Evolutionary conservation across 1,140 invertebrate species (phyloP).

Genomic region (Oryctes rhinoceros): DNA sequence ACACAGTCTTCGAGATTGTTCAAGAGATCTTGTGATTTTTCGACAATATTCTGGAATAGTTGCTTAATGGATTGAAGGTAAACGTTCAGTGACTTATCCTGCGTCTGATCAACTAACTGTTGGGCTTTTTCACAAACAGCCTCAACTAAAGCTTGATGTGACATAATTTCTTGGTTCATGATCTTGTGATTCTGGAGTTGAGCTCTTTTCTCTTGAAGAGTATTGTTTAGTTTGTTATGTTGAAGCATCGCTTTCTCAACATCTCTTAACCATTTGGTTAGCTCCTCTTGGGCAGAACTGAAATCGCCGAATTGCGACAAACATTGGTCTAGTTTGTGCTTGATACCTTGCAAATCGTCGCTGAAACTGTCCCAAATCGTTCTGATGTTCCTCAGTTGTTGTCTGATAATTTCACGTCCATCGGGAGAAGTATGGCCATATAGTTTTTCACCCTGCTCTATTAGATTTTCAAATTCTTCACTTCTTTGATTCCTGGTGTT

Average conservation of each 20-base stretch:
- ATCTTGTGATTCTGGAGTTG: slow-evolving; percentile 94
- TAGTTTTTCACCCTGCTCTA: slow-evolving; percentile 90
- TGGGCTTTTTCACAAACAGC: slow-evolving; percentile 92
- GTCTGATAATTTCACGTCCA: slow-evolving; percentile 88
- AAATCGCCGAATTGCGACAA: slow-evolving; percentile 90
- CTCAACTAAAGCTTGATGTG: slow-evolving; percentile 88
- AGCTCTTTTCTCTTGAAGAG: slow-evolving; percentile 92
- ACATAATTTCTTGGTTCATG: slow-evolving; percentile 94
- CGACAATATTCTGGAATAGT: slow-evolving; percentile 87
- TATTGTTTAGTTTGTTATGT: slow-evolving; percentile 89
- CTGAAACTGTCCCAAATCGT: slow-evolving; percentile 87
- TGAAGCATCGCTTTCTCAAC: slow-evolving; percentile 91
- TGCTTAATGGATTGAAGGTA: slow-evolving; percentile 90
- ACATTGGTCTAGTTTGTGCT: slow-evolving; percentile 87
- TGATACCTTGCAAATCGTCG: slow-evolving; percentile 80
- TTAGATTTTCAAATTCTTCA: slow-evolving; percentile 83
- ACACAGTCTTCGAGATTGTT: slow-evolving; percentile 87
- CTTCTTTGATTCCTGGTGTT: slow-evolving; percentile 84
- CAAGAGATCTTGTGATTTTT: slow-evolving; percentile 85
- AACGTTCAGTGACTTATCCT: slow-evolving; percentile 84
- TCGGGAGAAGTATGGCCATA: slow-evolving; percentile 94
- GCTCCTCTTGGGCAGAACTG: slow-evolving; percentile 85
- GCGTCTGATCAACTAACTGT: slow-evolving; percentile 86
- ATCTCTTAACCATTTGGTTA: slow-evolving; percentile 92
- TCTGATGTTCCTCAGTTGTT: slow-evolving; percentile 84